Evolutionary conservation across 2,113 vertebrate genomes (phyloP).

Genomic region (Phylloscopus trochiloides): DNA sequence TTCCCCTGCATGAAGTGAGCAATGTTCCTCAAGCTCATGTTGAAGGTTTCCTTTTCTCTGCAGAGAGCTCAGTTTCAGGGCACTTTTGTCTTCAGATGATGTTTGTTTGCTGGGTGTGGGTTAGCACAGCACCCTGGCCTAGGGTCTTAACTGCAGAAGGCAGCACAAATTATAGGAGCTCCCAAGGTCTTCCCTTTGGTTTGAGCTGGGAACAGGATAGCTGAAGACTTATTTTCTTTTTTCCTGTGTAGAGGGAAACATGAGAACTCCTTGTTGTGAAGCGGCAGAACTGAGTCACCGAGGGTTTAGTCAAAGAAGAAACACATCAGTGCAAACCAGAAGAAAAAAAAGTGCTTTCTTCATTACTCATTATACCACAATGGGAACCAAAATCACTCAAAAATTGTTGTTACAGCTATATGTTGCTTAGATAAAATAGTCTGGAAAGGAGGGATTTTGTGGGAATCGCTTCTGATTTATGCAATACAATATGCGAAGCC

Average conservation of each 20-base stretch:
- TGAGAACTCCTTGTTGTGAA: constrained; percentile 55
- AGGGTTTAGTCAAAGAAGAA: constrained; percentile 62
- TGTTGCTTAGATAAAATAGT: constrained; percentile 72
- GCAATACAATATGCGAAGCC: constrained; percentile 3
- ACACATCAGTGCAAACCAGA: constrained; percentile 51
- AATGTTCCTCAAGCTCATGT: neutral
- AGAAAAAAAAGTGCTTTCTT: constrained; percentile 55
- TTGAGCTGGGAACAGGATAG: neutral
- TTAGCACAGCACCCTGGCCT: neutral
- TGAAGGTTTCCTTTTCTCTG: neutral
- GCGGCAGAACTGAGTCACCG: constrained; percentile 37
- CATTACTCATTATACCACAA: constrained; percentile 64
- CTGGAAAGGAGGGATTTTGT: constrained; percentile 64
- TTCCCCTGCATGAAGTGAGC: neutral
- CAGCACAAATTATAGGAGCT: neutral
- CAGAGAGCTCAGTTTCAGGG: neutral
- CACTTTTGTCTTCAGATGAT: neutral
- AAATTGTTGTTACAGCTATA: constrained; percentile 71
- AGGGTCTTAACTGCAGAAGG: neutral
- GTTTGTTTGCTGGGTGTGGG: neutral
- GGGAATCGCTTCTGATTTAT: constrained; percentile 64
- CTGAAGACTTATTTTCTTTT: neutral
- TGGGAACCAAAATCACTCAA: constrained; percentile 57
- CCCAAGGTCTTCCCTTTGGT: neutral
- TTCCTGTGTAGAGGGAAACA: neutral